These are phyloP conservation scores for Etheostoma cragini DNA, from an alignment of 2,113 vertebrate genomes.

Conservation along the genomic window DNA sequence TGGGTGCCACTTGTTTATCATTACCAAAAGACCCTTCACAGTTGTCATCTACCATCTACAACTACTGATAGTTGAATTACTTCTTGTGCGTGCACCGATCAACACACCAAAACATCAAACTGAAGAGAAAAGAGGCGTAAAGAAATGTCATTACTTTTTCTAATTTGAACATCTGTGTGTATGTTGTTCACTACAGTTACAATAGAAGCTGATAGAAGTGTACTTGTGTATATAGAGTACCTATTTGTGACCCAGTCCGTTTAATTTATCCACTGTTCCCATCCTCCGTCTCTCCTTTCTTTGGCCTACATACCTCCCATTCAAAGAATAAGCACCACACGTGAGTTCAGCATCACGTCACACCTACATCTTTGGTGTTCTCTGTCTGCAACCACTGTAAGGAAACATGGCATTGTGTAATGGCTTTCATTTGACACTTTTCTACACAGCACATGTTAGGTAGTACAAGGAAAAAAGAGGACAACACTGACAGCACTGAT, in stretches of 20 bases:
- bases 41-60: not conserved
- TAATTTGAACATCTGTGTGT: constrained; percentile 2
- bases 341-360: constrained; percentile 22
- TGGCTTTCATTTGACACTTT: constrained; percentile 46
- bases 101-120: not conserved
- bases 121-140: not conserved
- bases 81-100: not conserved
- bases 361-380: not conserved
- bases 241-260: not conserved
- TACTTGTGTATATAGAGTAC: constrained; percentile 2
- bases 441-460: not conserved
- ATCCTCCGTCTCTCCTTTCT: constrained; percentile 13
- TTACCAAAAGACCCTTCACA: not conserved
- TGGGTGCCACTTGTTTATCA: not conserved
- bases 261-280: constrained; percentile 5
- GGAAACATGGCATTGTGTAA: not conserved
- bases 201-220: constrained; percentile 11
- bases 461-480: not conserved
- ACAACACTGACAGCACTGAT: not conserved
- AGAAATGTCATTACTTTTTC: constrained; percentile 13
- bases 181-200: not conserved
- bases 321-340: constrained; percentile 41
- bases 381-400: not conserved
- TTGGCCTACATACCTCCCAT: constrained; percentile 55
- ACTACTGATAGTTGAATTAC: not conserved